phyloP scores from a whole-genome alignment of 2,797 vertebrate species.

The Streptopelia turtur region DNA sequence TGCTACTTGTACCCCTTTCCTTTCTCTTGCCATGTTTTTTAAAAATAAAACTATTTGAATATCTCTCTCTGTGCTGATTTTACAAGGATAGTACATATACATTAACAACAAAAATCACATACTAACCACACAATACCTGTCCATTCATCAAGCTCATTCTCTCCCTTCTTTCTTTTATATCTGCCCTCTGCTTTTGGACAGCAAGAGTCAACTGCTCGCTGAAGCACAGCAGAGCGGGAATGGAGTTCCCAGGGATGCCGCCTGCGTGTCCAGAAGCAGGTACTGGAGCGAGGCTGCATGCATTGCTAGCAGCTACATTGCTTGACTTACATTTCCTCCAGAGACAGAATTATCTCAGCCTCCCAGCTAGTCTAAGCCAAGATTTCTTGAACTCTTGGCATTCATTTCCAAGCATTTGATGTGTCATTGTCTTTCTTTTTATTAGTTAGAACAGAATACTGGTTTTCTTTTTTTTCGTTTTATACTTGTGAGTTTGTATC shows the following conservation, averaged over 20 bases:
- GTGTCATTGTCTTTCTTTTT: background rate
- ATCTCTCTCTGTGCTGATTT: background rate
- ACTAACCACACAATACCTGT: background rate
- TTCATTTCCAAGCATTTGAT: background rate
- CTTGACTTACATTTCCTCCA: constrained; percentile 4
- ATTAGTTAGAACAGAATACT: background rate
- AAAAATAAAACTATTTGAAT: background rate
- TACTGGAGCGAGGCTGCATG: background rate
- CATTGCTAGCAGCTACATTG: background rate
- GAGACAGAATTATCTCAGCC: background rate
- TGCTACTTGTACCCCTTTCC: background rate
- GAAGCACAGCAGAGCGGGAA: background rate
- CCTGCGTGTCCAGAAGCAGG: background rate
- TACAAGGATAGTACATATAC: background rate
- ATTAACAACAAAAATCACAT: background rate
- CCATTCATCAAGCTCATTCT: background rate
- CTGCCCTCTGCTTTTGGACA: constrained; percentile 10
- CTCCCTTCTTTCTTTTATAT: background rate
- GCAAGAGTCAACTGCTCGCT: background rate
- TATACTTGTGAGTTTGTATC: background rate
- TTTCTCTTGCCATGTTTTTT: background rate
- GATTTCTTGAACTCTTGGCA: background rate
- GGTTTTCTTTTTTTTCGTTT: background rate
- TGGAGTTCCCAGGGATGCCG: background rate
- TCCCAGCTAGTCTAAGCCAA: background rate